Evolutionary conservation across 2,888 invertebrate genomes (phyloP).

Genomic region (Lissonota sp.): DNA sequence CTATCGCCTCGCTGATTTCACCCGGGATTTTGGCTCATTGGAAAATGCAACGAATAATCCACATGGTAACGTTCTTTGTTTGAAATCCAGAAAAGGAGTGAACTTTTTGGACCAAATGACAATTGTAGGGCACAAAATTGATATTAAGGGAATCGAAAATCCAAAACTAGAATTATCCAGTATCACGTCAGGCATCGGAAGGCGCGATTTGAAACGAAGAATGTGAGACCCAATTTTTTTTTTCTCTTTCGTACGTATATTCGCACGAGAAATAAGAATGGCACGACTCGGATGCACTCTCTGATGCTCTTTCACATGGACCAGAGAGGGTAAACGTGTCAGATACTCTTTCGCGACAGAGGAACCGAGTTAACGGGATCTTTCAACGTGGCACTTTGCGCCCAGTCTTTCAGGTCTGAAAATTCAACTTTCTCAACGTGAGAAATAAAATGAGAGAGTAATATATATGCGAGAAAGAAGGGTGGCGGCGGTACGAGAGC

Average conservation of each 20-base stretch:
- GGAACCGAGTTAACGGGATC: constrained; percentile 73
- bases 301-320: neutral
- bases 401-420: constrained; percentile 68
- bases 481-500: constrained; percentile 24
- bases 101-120: no score
- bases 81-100: no score
- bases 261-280: neutral
- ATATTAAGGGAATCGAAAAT: no score
- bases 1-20: constrained; percentile 15
- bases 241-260: no score
- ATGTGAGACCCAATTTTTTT: no score
- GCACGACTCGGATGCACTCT: constrained; percentile 21
- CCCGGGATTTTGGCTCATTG: constrained; percentile 22
- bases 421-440: constrained; percentile 74
- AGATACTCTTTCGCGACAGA: constrained; percentile 25
- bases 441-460: constrained; percentile 23
- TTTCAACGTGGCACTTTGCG: constrained; percentile 74
- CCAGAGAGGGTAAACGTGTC: constrained; percentile 1
- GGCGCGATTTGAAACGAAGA: no score
- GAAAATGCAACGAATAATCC: neutral
- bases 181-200: no score
- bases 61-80: no score
- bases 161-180: no score
- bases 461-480: constrained; percentile 10
- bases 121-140: no score